Evolutionary conservation across 2,113 vertebrate species (phyloP), one percentile per base, ranked within the genome.

Genomic region (Xiphophorus maculatus): DNA sequence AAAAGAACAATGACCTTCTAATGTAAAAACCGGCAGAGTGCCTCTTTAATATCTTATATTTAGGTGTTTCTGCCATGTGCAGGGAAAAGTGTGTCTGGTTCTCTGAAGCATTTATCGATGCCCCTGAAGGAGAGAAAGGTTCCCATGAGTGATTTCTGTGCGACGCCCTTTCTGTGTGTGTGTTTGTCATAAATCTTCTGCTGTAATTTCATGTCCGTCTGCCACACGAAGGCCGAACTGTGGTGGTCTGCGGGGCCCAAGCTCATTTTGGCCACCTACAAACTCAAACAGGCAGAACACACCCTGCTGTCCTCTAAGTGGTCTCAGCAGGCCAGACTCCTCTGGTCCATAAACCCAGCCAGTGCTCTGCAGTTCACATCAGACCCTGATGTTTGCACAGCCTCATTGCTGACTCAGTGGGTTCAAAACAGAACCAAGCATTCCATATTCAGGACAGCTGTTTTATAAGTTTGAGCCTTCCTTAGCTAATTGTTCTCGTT

Each of bases 401-500:
- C 58, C 37, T 83, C 77, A 65, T 74, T 79, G 72, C 74, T 76
- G 72, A 71, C 37, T 58, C 29, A 5, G 51, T 14, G 8, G 67
- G n/a, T 51, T 69, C 14, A 0, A n/a, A 40, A 77, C 37, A 62
- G 17, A 84, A 70, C 48, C 27, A 69, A 63, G 65, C 44, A 58
- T 60, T 13, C 40, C 3, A 22, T 70, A 76, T 84, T 82, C 70
- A 75, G 83, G 33, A 19, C 74, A 77, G 69, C 62, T 22, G 35
- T 77, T 90, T 89, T 76, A 91, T 90, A 83, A 78, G 72, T 72
- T 69, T 81, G 83, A 84, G 79, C 87, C 27, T 60, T 89, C 77
- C 85, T 89, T 84, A 76, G 51, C 74, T 87, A 87, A 87, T 89
- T 82, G 74, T 64, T 73, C 9, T 40, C 51, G 74, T 88, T 87